phyloP scores from a whole-genome alignment of 2,888 invertebrate species.

The Dynastes maya region DNA sequence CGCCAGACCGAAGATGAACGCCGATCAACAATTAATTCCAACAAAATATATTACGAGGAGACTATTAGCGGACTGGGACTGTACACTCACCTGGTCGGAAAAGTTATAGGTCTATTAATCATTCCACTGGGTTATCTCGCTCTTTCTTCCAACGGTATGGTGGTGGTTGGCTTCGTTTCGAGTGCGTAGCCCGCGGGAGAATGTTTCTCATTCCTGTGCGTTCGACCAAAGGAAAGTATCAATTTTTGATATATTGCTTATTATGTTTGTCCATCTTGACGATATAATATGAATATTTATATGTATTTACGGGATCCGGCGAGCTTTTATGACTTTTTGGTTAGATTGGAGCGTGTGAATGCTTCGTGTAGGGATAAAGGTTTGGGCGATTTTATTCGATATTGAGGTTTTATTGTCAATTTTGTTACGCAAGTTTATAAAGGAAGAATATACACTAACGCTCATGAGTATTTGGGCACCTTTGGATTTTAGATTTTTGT shows the following conservation, averaged over 20 bases:
- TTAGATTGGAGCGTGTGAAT: too few species aligned
- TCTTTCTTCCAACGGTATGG: neutral
- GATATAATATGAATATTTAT: constrained; percentile 65
- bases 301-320: constrained; percentile 21
- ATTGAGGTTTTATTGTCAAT: too few species aligned
- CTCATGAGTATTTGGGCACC: too few species aligned
- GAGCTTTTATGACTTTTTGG: neutral
- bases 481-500: too few species aligned
- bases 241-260: constrained; percentile 61
- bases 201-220: constrained; percentile 15
- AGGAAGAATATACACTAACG: too few species aligned
- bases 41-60: constrained; percentile 66
- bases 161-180: neutral
- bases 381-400: too few species aligned
- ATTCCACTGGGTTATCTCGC: constrained; percentile 57
- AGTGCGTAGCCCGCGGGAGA: constrained; percentile 5
- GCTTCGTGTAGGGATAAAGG: too few species aligned
- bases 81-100: constrained; percentile 64
- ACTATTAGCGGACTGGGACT: constrained; percentile 63
- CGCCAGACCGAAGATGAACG: constrained; percentile 64
- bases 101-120: constrained; percentile 68
- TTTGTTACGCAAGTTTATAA: too few species aligned
- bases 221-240: neutral
- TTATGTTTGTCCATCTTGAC: constrained; percentile 66
- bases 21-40: constrained; percentile 67